A percentile compares a stretch with the other conserved stretches of the same genome.
Evolutionary conservation across 2,113 vertebrate genomes (phyloP).

Genomic region (Ibidorhyncha struthersii): DNA sequence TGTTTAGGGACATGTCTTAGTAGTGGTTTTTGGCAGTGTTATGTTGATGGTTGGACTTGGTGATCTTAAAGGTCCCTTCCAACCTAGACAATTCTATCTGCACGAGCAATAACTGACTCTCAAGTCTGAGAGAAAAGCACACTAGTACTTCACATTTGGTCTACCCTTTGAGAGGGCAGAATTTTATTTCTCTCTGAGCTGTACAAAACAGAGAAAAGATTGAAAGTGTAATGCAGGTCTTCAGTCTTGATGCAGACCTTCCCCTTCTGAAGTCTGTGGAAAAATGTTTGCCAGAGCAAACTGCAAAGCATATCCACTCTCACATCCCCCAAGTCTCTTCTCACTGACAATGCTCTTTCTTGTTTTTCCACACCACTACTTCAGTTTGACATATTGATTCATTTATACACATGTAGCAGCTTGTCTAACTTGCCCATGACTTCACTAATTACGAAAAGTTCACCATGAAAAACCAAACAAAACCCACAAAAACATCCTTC

Average conservation of each 20-base stretch:
- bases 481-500: not conserved
- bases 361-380: not conserved
- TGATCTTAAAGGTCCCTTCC: too few species aligned
- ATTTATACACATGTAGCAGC: not conserved
- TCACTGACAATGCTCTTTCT: not conserved
- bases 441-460: not conserved
- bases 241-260: not conserved
- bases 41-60: too few species aligned
- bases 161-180: not conserved
- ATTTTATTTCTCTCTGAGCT: not conserved
- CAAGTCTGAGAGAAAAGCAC: not conserved
- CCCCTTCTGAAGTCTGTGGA: not conserved
- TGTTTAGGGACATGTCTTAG: too few species aligned
- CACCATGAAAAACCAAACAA: not conserved
- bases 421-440: not conserved
- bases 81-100: not conserved
- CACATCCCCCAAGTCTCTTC: not conserved
- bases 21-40: too few species aligned
- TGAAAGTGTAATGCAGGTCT: not conserved
- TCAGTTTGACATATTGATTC: not conserved
- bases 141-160: not conserved
- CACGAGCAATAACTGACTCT: not conserved
- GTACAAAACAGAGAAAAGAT: not conserved
- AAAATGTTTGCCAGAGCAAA: not conserved
- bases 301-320: not conserved